A percentile compares a stretch with the other conserved stretches of the same genome.
These are phyloP conservation scores for Mormyrops boulengeri DNA, from an alignment of 2,797 vertebrate species.

Conservation along the genomic window DNA sequence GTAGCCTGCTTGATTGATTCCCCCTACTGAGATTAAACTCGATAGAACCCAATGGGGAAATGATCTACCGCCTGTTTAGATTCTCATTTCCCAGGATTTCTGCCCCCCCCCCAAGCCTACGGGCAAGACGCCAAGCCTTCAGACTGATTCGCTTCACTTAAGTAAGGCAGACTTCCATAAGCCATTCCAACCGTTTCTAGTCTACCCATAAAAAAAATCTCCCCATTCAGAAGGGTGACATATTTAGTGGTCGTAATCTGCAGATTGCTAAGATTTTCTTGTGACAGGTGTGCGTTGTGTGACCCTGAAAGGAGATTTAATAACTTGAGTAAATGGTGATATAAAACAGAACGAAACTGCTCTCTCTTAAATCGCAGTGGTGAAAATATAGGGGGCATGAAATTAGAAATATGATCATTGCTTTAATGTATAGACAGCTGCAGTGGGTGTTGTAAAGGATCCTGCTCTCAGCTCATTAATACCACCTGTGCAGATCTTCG, in stretches of 20 bases:
- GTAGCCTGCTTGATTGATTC: conserved; percentile 53
- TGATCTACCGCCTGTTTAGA: conserved; percentile 60
- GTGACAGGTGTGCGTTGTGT: conserved; percentile 17
- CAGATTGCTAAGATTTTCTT: background rate
- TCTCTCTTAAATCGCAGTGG: background rate
- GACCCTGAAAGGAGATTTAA: conserved; percentile 13
- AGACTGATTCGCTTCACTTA: conserved; percentile 27
- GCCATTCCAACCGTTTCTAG: background rate
- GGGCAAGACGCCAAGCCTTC: conserved; percentile 44
- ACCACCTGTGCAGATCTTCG: conserved; percentile 38
- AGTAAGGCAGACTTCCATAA: background rate
- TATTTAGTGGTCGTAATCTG: conserved; percentile 5
- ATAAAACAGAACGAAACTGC: background rate
- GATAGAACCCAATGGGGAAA: conserved; percentile 42
- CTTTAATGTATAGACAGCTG: conserved; percentile 42
- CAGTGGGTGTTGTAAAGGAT: conserved; percentile 40
- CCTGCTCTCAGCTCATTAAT: conserved; percentile 43
- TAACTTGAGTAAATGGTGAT: conserved; percentile 12
- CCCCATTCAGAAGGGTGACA: background rate
- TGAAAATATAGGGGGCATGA: background rate
- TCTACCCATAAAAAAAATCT: conserved; percentile 13
- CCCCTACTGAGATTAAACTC: conserved; percentile 52
- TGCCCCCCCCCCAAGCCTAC: conserved; percentile 35
- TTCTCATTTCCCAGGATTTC: conserved; percentile 57
- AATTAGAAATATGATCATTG: conserved; percentile 10